These are phyloP conservation scores for Tanypteryx hageni DNA, from an alignment of 2,888 invertebrate genomes.

Conservation along the genomic window DNA sequence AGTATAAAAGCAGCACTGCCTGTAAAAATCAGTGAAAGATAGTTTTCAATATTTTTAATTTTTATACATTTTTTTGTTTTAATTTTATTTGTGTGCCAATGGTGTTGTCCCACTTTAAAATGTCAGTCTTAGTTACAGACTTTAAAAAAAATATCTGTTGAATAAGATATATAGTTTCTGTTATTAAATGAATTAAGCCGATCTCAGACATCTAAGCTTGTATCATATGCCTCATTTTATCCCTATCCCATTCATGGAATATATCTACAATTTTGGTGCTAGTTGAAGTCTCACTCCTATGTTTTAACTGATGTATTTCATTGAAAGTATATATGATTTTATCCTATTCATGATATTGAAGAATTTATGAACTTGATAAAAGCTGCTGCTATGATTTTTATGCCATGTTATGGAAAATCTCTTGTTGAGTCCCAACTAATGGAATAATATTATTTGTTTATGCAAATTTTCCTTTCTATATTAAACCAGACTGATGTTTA, in stretches of 20 bases:
- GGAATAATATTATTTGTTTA: background rate
- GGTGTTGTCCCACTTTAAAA: background rate
- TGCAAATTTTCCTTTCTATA: background rate
- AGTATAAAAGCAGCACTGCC: constrained; percentile 46
- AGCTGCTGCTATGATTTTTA: background rate
- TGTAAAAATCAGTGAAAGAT: constrained; percentile 26
- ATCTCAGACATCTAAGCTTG: background rate
- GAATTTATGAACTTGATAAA: background rate
- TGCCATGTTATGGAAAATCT: background rate
- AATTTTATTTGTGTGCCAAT: constrained; percentile 28
- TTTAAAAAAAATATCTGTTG: background rate
- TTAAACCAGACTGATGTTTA: background rate
- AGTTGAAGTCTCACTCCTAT: background rate
- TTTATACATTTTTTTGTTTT: constrained; percentile 16
- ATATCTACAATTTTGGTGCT: no score
- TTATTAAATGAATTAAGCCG: background rate
- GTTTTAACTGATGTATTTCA: background rate
- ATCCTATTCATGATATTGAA: background rate
- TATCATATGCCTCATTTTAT: no score
- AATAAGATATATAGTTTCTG: background rate
- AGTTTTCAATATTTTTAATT: constrained; percentile 8
- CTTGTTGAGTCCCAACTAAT: background rate
- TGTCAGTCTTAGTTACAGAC: background rate
- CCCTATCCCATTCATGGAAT: no score
- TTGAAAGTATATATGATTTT: background rate